These are phyloP conservation scores for Acanthochromis polyacanthus DNA, from an alignment of 2,113 vertebrate species.

Conservation along the genomic window DNA sequence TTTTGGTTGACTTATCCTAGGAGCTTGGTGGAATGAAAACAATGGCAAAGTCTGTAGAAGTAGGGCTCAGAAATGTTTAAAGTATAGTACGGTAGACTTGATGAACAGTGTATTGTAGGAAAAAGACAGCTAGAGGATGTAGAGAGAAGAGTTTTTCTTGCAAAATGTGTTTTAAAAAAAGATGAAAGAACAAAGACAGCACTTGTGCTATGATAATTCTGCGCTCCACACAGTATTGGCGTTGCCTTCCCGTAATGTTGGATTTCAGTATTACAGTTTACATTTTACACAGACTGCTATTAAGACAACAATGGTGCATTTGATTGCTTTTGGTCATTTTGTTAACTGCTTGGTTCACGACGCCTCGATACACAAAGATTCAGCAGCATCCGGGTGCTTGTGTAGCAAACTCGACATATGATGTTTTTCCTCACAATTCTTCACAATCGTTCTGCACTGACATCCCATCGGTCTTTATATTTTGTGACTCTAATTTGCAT, in stretches of 20 bases:
- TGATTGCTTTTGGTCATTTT: conserved; percentile 47
- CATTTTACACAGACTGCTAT: conserved; percentile 68
- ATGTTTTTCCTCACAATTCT: conserved; percentile 21
- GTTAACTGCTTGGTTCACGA: conserved; percentile 24
- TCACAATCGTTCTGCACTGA: background rate
- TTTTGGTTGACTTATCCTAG: conserved; percentile 45
- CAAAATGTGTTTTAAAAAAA: conserved; percentile 31
- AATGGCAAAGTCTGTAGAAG: conserved; percentile 43
- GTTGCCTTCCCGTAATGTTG: conserved; percentile 70
- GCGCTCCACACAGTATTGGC: conserved; percentile 57
- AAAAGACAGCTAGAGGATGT: conserved; percentile 12
- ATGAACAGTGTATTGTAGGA: conserved; percentile 14
- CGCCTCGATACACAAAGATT: conserved; percentile 41
- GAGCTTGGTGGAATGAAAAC: conserved; percentile 27
- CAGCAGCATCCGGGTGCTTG: conserved; percentile 68
- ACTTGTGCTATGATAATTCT: conserved; percentile 41
- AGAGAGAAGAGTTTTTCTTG: conserved; percentile 22
- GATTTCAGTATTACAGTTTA: conserved; percentile 69
- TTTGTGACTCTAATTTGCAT: background rate
- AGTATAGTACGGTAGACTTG: conserved; percentile 30
- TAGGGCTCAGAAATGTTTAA: conserved; percentile 40
- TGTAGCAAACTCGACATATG: conserved; percentile 74
- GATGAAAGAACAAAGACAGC: conserved; percentile 13
- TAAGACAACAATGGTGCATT: conserved; percentile 66
- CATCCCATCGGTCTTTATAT: background rate